phyloP scores from a whole-genome alignment of 2,113 vertebrate genomes.

The Onychostruthus taczanowskii region DNA sequence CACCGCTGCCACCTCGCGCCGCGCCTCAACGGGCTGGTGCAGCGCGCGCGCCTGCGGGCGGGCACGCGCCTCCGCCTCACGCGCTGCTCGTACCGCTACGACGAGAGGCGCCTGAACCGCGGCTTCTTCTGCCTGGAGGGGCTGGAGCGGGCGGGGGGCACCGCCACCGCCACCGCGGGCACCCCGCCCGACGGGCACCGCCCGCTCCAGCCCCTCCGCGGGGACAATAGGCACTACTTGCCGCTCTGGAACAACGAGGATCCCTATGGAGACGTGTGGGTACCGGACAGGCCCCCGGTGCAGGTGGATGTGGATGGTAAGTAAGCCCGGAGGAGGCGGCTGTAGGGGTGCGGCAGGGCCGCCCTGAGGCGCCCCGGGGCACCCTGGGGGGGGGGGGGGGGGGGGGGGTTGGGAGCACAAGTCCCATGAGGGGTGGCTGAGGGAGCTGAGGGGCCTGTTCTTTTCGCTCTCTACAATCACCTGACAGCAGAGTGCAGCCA shows the following conservation, averaged over 20 bases:
- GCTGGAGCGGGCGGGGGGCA: slow-evolving; percentile 7
- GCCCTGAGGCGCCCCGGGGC: background rate
- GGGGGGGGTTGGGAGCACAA: background rate
- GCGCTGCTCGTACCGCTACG: slow-evolving; percentile 77
- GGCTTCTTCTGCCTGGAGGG: slow-evolving; percentile 78
- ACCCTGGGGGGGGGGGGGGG: too few species aligned
- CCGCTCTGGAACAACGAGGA: slow-evolving; percentile 91
- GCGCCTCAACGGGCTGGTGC: slow-evolving; percentile 71
- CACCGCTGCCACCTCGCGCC: slow-evolving; percentile 77
- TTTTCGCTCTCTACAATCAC: background rate
- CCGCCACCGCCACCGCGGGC: too few species aligned
- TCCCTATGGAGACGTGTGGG: slow-evolving; percentile 82
- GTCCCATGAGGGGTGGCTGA: background rate
- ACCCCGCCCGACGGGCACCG: background rate
- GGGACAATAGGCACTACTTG: slow-evolving; percentile 80
- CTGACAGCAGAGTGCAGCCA: background rate
- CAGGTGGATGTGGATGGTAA: slow-evolving; percentile 77
- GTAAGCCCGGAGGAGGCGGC: slow-evolving; percentile 64
- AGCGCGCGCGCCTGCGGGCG: slow-evolving; percentile 73
- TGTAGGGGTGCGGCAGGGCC: too few species aligned
- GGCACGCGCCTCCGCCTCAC: slow-evolving; percentile 72
- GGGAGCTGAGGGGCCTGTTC: background rate
- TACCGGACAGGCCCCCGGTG: background rate
- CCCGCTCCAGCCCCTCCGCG: slow-evolving; percentile 68
- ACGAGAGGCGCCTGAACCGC: slow-evolving; percentile 74